Percentiles rank a stretch among this genome's conserved stretches.
phyloP scores from a whole-genome alignment of 2,888 invertebrate species.

The Drosophila vallismaia region DNA sequence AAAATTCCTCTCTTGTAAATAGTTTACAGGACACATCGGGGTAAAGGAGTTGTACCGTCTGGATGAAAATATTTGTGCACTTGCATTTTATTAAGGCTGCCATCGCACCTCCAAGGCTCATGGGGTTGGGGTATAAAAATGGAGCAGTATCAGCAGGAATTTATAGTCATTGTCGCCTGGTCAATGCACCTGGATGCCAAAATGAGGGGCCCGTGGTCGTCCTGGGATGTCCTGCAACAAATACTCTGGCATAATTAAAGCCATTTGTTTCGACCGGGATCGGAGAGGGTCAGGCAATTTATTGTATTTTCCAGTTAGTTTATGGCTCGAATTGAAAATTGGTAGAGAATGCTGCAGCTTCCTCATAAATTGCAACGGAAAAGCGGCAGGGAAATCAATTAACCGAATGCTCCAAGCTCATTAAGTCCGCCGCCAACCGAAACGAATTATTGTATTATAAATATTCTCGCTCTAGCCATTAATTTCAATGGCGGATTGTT shows the following conservation, averaged over 20 bases:
- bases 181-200: conserved; percentile 61
- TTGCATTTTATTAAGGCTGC: conserved; percentile 53
- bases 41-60: conserved; percentile 35
- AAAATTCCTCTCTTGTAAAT: conserved; percentile 67
- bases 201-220: conserved; percentile 4
- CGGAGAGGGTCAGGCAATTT: conserved; percentile 60
- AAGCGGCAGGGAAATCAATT: conserved; percentile 47
- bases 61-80: conserved; percentile 64
- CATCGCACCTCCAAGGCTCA: not conserved
- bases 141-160: conserved; percentile 45
- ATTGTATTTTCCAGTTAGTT: conserved; percentile 69
- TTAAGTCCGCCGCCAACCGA: conserved; percentile 35
- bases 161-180: conserved; percentile 67
- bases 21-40: conserved; percentile 44
- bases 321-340: conserved; percentile 59
- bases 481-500: conserved; percentile 34
- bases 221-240: conserved; percentile 42
- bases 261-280: conserved; percentile 66
- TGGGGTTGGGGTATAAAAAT: not conserved
- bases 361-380: conserved; percentile 36
- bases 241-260: conserved; percentile 70
- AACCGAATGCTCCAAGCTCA: conserved; percentile 40
- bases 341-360: conserved; percentile 15
- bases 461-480: conserved; percentile 37
- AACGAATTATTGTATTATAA: conserved; percentile 37